Evolutionary conservation across 2,888 invertebrate species (phyloP), one percentile per base, ranked within the genome.

Genomic region (Lucinisca nassula): DNA sequence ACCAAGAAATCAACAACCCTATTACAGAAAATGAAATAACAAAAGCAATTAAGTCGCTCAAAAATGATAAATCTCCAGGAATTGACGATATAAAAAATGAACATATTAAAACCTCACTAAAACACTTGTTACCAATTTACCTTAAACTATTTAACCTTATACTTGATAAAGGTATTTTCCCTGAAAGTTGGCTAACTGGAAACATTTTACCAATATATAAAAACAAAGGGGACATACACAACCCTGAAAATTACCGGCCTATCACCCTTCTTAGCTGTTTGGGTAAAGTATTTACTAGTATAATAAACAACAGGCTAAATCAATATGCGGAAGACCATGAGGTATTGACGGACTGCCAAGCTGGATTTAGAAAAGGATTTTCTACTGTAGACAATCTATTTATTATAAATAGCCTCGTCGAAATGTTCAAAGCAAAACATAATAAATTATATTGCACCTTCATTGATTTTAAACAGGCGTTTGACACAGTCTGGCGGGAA

Each of bases 161-260:
- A 32, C 35, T 84, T 37, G 74, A 79, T 24, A 73, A 58, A 14
- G 74, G 79, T n/a, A 73, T 84, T 35, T 38, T 84, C 1, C 79
- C 84, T 1, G 74, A 84, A 37, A 27, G 40, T 8, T 74, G 79
- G 79, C 27, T 79, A 32, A 30, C 32, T 17, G 79, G 84, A 35
- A 79, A 72, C 24, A 84, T 79, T 38, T 73, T 55, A 58, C 83
- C 83, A 27, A 83, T 83, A 40, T 83, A 58, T 55, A 83, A 77
- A 40, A 78, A 83, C 17, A 83, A 78, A 78, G 83, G 83, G 0
- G 49, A 37, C 32, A 27, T 17, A 10, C n/a, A 37, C 12, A 72
- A 79, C 30, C 83, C 78, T n/a, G 73, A 55, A 27, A 83, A 83
- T 55, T 83, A 78, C n/a, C 35, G 79, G 14, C 73, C 83, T 6